Evolutionary conservation across 2,113 vertebrate genomes (phyloP).

Genomic region (Malaclemys terrapin): DNA sequence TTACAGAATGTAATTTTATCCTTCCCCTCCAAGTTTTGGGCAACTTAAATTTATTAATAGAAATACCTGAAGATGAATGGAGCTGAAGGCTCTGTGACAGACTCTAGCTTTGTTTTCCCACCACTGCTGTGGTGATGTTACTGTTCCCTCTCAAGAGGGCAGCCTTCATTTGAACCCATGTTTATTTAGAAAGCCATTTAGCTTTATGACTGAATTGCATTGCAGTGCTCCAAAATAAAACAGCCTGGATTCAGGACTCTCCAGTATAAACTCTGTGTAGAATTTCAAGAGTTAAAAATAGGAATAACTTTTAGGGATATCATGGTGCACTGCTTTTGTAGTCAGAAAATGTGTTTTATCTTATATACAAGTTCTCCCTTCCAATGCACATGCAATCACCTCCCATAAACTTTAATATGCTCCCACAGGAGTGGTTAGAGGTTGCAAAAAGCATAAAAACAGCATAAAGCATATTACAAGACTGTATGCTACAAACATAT

Average conservation of each 20-base stretch:
- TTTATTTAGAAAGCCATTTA: not conserved
- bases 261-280: not conserved
- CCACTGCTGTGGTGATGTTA: not conserved
- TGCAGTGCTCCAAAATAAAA: accelerated
- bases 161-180: accelerated
- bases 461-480: too few relatives aligned
- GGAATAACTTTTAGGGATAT: not conserved
- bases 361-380: not conserved
- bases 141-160: not conserved
- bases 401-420: not conserved
- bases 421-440: too few relatives aligned
- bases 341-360: not conserved
- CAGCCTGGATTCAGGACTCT: not conserved
- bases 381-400: not conserved
- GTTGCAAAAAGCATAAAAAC: too few relatives aligned
- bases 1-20: not conserved
- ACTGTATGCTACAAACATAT: too few relatives aligned
- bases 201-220: not conserved
- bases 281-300: not conserved
- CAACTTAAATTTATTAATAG: not conserved
- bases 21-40: not conserved
- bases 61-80: not conserved
- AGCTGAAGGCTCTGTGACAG: too few relatives aligned
- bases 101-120: not conserved
- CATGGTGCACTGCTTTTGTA: not conserved